Percentiles rank a stretch among this genome's conserved stretches.
Conservation (phyloP, 2,888 invertebrate species). For the Sipha maydis region DNA sequence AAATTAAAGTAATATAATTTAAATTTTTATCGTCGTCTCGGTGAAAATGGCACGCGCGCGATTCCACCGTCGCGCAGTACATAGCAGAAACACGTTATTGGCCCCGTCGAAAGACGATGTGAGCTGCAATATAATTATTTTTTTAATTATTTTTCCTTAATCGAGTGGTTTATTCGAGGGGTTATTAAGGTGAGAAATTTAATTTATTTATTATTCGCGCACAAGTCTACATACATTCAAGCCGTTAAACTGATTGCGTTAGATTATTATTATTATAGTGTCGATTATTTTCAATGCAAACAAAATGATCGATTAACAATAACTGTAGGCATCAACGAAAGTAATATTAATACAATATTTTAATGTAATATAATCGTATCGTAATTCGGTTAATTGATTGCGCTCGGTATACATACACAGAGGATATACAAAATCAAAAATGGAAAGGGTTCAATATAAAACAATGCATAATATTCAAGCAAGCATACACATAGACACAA, state of each 20-base stretch:
- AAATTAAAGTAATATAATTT: slow-evolving; percentile 9
- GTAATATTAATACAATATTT: not conserved
- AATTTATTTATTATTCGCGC: slow-evolving; percentile 29
- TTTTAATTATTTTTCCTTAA: slow-evolving; percentile 25
- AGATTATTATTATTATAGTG: slow-evolving; percentile 20
- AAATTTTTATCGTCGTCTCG: slow-evolving; percentile 4
- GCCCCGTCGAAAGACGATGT: not conserved
- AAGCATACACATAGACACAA: not conserved
- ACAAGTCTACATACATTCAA: not conserved
- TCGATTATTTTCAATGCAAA: slow-evolving; percentile 15
- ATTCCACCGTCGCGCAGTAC: not conserved
- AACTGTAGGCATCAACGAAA: not conserved
- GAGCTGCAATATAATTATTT: slow-evolving; percentile 13
- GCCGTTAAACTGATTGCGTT: not conserved
- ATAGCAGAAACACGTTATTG: not conserved
- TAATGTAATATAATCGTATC: not conserved
- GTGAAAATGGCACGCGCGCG: not conserved
- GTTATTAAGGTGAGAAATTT: slow-evolving; percentile 22
- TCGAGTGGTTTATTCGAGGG: too few species aligned
- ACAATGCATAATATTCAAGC: not conserved
- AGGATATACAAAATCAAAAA: not conserved
- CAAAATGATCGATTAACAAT: slow-evolving; percentile 29
- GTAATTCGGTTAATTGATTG: not conserved
- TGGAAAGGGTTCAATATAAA: not conserved
- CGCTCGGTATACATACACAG: not conserved